A percentile compares a stretch with the other conserved stretches of the same genome.
Evolutionary conservation across 2,888 invertebrate species (phyloP).

Genomic region (Sialis lutaria): DNA sequence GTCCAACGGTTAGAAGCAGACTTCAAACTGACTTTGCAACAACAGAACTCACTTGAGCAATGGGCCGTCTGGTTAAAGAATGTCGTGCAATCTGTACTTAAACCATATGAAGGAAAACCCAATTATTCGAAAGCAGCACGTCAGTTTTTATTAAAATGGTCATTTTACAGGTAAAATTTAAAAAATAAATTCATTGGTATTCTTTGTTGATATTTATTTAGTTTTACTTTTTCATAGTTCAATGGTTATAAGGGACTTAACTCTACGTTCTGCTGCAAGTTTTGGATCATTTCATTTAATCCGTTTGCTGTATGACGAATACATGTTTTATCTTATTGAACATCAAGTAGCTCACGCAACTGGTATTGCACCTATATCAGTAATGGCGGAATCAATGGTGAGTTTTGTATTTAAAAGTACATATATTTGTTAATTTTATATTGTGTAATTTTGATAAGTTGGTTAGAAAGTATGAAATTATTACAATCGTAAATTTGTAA

Average conservation of each 20-base stretch:
- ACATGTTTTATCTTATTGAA: constrained; percentile 97
- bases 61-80: constrained; percentile 97
- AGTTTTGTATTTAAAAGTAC: constrained; percentile 14
- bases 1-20: constrained; percentile 78
- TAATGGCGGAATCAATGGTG: constrained; percentile 57
- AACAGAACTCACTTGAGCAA: constrained; percentile 85
- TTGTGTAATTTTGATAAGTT: not conserved
- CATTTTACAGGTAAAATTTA: constrained; percentile 67
- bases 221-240: constrained; percentile 39
- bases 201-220: not conserved
- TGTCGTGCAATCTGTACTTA: constrained; percentile 78
- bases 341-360: constrained; percentile 86
- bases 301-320: constrained; percentile 93
- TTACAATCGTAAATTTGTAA: not conserved
- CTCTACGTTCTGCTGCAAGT: constrained; percentile 87
- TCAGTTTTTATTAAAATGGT: constrained; percentile 95
- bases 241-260: constrained; percentile 94
- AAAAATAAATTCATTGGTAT: not conserved
- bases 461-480: not conserved
- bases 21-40: constrained; percentile 80
- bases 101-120: constrained; percentile 69
- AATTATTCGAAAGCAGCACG: constrained; percentile 73
- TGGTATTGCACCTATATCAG: constrained; percentile 85
- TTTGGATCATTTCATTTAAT: constrained; percentile 99
- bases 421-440: not conserved